Evolutionary conservation across 2,888 invertebrate species (phyloP).

Genomic region (Sacculina carcini): DNA sequence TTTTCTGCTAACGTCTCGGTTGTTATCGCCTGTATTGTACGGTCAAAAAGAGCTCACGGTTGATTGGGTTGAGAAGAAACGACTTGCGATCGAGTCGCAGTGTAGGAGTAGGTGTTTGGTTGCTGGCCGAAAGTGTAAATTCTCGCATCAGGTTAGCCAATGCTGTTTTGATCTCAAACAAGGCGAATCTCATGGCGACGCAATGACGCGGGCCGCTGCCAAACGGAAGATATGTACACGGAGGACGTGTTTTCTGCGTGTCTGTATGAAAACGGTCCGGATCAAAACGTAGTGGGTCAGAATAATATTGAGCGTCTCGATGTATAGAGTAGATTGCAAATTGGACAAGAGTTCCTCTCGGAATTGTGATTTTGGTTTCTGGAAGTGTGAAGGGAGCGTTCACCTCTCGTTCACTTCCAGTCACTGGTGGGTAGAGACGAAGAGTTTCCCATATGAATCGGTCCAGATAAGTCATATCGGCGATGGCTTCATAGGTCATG

Average conservation of each 20-base stretch:
- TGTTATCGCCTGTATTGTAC: too few relatives aligned
- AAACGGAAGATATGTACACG: constrained; percentile 14
- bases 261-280: constrained; percentile 24
- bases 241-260: constrained; percentile 11
- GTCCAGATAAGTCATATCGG: constrained; percentile 29
- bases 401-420: constrained; percentile 24
- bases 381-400: constrained; percentile 12
- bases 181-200: constrained; percentile 24
- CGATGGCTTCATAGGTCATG: constrained; percentile 26
- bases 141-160: constrained; percentile 24
- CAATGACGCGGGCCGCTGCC: constrained; percentile 15
- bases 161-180: constrained; percentile 25
- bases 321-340: constrained; percentile 31
- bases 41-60: too few relatives aligned
- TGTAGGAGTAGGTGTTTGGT: background rate
- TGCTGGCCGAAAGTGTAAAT: constrained; percentile 21
- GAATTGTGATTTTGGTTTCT: constrained; percentile 8
- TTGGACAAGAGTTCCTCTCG: constrained; percentile 19
- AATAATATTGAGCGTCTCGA: constrained; percentile 30
- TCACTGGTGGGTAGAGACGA: constrained; percentile 31
- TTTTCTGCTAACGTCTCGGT: too few relatives aligned
- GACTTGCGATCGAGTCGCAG: background rate
- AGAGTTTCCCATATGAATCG: constrained; percentile 30
- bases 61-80: background rate
- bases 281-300: constrained; percentile 30